phyloP scores from a whole-genome alignment of 1,140 invertebrate species.

The Danaus melanippus region DNA sequence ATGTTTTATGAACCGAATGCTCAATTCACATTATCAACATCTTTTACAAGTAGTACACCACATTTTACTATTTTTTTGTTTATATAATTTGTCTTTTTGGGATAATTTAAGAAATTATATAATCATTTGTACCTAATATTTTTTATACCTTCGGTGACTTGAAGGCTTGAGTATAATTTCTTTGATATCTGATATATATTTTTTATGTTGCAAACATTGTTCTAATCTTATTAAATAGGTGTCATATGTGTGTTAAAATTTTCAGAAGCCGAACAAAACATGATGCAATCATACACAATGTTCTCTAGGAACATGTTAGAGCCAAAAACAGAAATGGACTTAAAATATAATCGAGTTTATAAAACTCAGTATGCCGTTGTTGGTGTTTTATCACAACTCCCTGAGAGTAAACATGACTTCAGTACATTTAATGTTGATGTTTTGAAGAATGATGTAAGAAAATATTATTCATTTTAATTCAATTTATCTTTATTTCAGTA shows the following conservation, averaged over 20 bases:
- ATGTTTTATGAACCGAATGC: constrained; percentile 37
- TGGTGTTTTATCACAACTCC: constrained; percentile 13
- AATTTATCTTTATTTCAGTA: too few relatives aligned
- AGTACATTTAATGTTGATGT: constrained; percentile 45
- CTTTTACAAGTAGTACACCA: constrained; percentile 43
- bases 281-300: constrained; percentile 10
- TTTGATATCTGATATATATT: too few relatives aligned
- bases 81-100: not conserved
- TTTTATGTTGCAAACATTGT: too few relatives aligned
- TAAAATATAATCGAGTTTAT: constrained; percentile 8
- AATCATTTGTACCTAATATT: too few relatives aligned
- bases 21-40: constrained; percentile 25
- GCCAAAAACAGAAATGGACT: constrained; percentile 6
- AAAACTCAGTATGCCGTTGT: constrained; percentile 7
- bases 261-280: constrained; percentile 10
- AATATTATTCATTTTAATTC: too few relatives aligned
- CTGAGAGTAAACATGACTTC: constrained; percentile 34
- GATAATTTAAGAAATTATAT: too few relatives aligned
- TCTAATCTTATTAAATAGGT: too few relatives aligned
- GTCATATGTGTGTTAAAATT: not conserved
- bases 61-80: not conserved
- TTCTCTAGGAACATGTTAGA: constrained; percentile 23
- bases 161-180: too few relatives aligned
- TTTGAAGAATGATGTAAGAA: constrained; percentile 38
- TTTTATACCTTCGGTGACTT: too few relatives aligned